Evolutionary conservation across 1,140 invertebrate genomes (phyloP), one percentile per base, ranked within the genome.

Genomic region (Drosophila bocki): DNA sequence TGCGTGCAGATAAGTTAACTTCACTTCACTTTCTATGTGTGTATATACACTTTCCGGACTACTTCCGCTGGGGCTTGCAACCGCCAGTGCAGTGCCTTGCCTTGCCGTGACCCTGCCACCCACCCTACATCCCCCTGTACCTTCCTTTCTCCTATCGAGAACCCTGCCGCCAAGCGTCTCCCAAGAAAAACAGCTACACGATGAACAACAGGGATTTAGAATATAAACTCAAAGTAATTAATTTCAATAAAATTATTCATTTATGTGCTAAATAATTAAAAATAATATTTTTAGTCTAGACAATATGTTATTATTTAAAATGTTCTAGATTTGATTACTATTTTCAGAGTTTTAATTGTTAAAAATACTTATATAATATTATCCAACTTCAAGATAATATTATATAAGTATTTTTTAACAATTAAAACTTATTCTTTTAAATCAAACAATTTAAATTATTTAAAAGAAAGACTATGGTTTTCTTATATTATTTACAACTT

Each of bases 11-110:
- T 50, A 74, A 72, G 51, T 22, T 22, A 78, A 78, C 75, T 69
- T 78, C 77, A 72, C 75, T 79, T 78, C 76, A 79, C 76, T 78
- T 78, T 78, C 76, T 78, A 78, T 70, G 48, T 70, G 67, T 68
- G 45, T 68, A 47, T 75, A 37, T 72, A 72, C 54, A 64, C 57
- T 79, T 79, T 79, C 76, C 76, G 76, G 75, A 78, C 76, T 72
- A 79, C 76, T 79, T 79, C 76, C 76, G 76, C 54, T 79, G 65
- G 75, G 76, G 75, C 58, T 78, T 78, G 75, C 76, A 68, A 75
- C 71, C 60, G 67, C 65, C 67, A 32, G 22, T 54, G 53, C 39
- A 33, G 26, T 41, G 63, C 51, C 41, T 29, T 63, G 56, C 57
- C 68, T 56, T 74, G 70, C 62, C 70, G 37, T 72, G 70, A 72